Evolutionary conservation across 1,140 invertebrate genomes (phyloP), one percentile per base, ranked within the genome.

Genomic region (Patella vulgata): DNA sequence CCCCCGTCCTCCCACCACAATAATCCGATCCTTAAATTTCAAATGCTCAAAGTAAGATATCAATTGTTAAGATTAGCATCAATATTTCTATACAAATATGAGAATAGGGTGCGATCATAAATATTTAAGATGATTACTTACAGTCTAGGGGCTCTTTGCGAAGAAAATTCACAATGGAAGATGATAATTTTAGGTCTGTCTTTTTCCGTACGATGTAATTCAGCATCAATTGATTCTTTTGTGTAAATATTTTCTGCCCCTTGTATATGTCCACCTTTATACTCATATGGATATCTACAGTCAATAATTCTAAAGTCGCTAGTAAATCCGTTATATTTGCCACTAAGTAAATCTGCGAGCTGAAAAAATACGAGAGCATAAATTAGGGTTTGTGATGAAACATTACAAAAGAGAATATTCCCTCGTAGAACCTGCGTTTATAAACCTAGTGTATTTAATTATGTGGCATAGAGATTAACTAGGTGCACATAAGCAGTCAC

Each of bases 121-220:
- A 8, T 8, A 36, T 8, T 36, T 36, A 36, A 8, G 14, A 8
- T 36, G 5, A 36, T 8, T 58, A 77, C 84, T 79, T 87, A 94
- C 89, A 98, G 85, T 72, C 89, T 93, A 2, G 97, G 97, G 28
- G 93, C 97, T 30, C 97, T 87, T 83, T 98, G 92, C 48, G 93
- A 92, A 0, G 95, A 98, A 85, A 97, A 99, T 85, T 99, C 97
- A 83, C 97, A 99, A 80, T 99, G 97, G 80, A 99, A 99, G 28
- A 99, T 91, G 21, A 99, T 81, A 43, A 98, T 91, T 44, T 91
- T 84, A 64, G 90, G 90, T 27, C 74, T 68, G 11, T 79, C 14
- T 75, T 73, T 77, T 70, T 71, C 69, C 70, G 85, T 73, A 60
- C 82, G 79, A 31, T 87, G 80, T 3, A 91, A 76, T 12, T 94